Base-by-base conservation (phyloP, 2,888 invertebrate genomes). In the Aphelenchoides bicaudatus region DNA sequence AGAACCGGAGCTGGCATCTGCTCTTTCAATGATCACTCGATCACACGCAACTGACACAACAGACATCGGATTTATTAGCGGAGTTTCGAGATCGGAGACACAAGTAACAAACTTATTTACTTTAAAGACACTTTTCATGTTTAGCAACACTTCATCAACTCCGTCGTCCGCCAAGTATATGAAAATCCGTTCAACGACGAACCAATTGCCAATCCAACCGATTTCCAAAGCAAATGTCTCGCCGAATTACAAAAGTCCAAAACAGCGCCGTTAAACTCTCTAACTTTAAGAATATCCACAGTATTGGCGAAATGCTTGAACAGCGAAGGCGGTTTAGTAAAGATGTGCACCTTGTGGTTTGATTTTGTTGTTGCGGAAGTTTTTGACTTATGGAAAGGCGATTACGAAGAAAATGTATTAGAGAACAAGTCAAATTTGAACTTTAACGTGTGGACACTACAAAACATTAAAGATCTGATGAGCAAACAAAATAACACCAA, bases 181-280 rank as follows among this genome's bases (percentile, higher is more conserved):
- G n/a, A n/a, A n/a, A n/a, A n/a, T n/a, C n/a, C n/a, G n/a, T n/a
- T n/a, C 28, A 49, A 28, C 19, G 43, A 19, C 19, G 13, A 31
- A 1, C n/a, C 13, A 27, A 38, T 10, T 10, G 4, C 52, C 8
- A 29, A 34, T 8, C 10, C 19, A 21, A 34, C 10, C 2, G 52
- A 51, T 21, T 54, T 54, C 34, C 56, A 56, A 6, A 6, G 16
- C 29, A 23, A 21, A 31, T 38, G 37, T 58, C 2, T 30, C 19
- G 39, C 38, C 21, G n/a, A 63, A 27, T 23, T 56, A 16, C n/a
- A 16, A 25, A 23, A 23, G 10, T 34, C 31, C 34, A 67, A 67
- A 38, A 39, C 58, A 13, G 70, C 70, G 3, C 61, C 64, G 6
- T 16, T n/a, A 23, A 48, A 50, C 30, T 53, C 54, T 27, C 23